Evolutionary conservation across 2,797 vertebrate species (phyloP).

Genomic region (Enteromius fasciolatus): DNA sequence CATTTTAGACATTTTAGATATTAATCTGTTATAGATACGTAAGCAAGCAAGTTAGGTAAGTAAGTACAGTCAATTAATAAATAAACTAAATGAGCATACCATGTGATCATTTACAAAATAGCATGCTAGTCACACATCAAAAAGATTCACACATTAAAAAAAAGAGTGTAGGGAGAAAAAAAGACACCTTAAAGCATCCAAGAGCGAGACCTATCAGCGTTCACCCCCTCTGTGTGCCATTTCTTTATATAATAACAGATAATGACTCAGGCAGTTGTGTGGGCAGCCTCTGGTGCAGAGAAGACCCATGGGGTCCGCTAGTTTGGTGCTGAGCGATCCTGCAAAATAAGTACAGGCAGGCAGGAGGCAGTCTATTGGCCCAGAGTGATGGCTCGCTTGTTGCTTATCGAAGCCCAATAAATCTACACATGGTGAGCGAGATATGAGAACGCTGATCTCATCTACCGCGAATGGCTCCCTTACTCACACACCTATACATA

Average conservation of each 20-base stretch:
- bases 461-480: conserved; percentile 85
- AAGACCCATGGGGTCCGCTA: conserved; percentile 77
- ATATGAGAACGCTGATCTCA: conserved; percentile 93
- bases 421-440: conserved; percentile 89
- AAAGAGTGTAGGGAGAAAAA: conserved; percentile 40
- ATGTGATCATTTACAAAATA: background rate
- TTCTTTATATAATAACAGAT: conserved; percentile 92
- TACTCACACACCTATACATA: conserved; percentile 80
- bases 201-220: conserved; percentile 57
- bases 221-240: conserved; percentile 69
- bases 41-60: background rate
- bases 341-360: conserved; percentile 88
- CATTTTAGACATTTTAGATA: background rate
- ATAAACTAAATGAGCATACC: background rate
- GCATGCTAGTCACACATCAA: background rate
- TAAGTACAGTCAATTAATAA: background rate
- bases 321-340: conserved; percentile 82
- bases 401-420: conserved; percentile 93
- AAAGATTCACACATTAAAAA: background rate
- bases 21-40: too few relatives aligned
- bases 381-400: conserved; percentile 89
- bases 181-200: conserved; percentile 43
- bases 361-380: conserved; percentile 87
- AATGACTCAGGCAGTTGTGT: conserved; percentile 82
- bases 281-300: conserved; percentile 68